Percentiles rank a stretch among this genome's conserved stretches.
Evolutionary conservation across 2,113 vertebrate species (phyloP).

Genomic region (Crotalus horridus): DNA sequence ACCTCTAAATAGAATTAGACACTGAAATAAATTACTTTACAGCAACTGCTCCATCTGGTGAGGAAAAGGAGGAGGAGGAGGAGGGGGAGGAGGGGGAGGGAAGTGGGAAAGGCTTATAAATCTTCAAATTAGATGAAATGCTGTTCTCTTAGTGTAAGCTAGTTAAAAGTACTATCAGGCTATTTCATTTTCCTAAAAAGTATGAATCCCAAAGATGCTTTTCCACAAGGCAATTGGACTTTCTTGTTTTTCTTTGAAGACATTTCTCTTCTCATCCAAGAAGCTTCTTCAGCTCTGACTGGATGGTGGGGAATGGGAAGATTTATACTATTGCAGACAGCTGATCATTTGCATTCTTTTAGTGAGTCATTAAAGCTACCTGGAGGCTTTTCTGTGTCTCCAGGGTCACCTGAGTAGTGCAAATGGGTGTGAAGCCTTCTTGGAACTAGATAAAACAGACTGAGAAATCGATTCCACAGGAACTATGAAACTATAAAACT

Average conservation of each 20-base stretch:
- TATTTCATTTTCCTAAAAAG: not conserved
- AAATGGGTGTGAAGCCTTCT: too few species aligned
- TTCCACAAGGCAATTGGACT: too few species aligned
- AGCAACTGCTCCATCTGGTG: constrained; percentile 24
- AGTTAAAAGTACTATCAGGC: not conserved
- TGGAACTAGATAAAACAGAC: not conserved
- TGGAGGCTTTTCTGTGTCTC: too few species aligned
- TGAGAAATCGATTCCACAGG: not conserved
- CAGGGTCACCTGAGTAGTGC: too few species aligned
- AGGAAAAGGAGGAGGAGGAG: not conserved
- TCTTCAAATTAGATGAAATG: not conserved
- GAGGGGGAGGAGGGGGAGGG: not conserved
- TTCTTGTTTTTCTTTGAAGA: too few species aligned
- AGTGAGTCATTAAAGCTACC: too few species aligned
- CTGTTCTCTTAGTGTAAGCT: not conserved
- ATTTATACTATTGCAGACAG: too few species aligned
- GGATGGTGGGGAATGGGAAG: too few species aligned
- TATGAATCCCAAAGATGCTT: not conserved
- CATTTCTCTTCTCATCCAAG: too few species aligned
- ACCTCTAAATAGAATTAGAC: constrained; percentile 41
- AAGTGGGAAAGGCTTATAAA: constrained; percentile 14
- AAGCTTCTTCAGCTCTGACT: too few species aligned
- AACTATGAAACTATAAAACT: not conserved
- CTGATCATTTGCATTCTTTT: too few species aligned
- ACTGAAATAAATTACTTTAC: constrained; percentile 28